These are phyloP conservation scores for Rhinogobius similis DNA, from an alignment of 2,113 vertebrate genomes.

Conservation along the genomic window DNA sequence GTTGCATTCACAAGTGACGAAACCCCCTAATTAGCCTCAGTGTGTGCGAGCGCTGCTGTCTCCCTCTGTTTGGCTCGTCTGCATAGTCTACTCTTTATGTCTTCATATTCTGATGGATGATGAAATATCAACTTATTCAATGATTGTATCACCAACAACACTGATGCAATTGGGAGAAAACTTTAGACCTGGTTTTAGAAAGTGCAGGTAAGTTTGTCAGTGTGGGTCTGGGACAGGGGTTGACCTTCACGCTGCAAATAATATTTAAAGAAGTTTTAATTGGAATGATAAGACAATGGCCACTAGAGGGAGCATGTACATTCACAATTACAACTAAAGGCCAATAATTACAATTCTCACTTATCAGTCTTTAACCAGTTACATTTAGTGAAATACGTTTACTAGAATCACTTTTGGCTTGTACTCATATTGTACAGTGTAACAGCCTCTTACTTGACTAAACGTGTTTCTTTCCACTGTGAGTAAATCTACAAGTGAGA, in stretches of 20 bases:
- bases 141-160: background rate
- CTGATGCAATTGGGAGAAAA: background rate
- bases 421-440: no score
- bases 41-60: background rate
- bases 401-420: no score
- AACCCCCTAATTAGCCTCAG: background rate
- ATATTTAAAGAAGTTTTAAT: background rate
- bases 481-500: no score
- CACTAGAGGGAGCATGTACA: background rate
- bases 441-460: no score
- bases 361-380: no score
- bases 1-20: background rate
- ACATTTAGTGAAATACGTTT: no score
- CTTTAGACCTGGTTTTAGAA: background rate
- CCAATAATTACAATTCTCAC: no score
- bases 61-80: background rate
- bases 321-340: no score
- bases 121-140: background rate
- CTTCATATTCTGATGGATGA: background rate
- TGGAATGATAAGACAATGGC: background rate
- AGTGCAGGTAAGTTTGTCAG: background rate
- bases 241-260: background rate
- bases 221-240: background rate
- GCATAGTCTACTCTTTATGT: background rate
- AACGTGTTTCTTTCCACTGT: no score